Evolutionary conservation across 2,797 vertebrate genomes (phyloP).

Genomic region (Chiloscyllium punctatum): DNA sequence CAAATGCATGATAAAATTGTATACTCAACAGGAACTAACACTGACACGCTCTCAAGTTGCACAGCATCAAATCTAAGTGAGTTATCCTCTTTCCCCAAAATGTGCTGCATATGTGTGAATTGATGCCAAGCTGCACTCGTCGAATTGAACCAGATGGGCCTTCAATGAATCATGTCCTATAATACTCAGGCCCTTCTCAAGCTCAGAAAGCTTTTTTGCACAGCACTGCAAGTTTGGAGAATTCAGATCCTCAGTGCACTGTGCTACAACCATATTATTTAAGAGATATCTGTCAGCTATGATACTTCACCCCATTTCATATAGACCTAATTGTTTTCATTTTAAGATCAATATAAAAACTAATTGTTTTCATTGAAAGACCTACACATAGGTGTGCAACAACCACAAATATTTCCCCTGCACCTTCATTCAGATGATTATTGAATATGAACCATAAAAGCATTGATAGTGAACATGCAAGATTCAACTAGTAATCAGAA

Average conservation of each 20-base stretch:
- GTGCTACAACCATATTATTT: neutral
- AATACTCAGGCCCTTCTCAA: neutral
- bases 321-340: neutral
- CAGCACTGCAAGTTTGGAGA: neutral
- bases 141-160: neutral
- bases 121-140: neutral
- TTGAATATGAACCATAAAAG: neutral
- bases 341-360: neutral
- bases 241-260: neutral
- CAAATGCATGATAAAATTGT: neutral
- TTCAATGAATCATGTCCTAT: conserved; percentile 3
- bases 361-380: neutral
- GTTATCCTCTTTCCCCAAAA: neutral
- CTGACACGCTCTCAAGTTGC: neutral
- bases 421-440: neutral
- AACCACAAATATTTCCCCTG: neutral
- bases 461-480: neutral
- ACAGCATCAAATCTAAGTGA: neutral
- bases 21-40: neutral
- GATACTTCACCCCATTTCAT: neutral
- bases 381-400: neutral
- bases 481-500: neutral
- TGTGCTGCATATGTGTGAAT: neutral
- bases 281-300: neutral
- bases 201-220: neutral